Base-by-base conservation (phyloP, 2,797 vertebrate genomes). In the Falco naumanni region DNA sequence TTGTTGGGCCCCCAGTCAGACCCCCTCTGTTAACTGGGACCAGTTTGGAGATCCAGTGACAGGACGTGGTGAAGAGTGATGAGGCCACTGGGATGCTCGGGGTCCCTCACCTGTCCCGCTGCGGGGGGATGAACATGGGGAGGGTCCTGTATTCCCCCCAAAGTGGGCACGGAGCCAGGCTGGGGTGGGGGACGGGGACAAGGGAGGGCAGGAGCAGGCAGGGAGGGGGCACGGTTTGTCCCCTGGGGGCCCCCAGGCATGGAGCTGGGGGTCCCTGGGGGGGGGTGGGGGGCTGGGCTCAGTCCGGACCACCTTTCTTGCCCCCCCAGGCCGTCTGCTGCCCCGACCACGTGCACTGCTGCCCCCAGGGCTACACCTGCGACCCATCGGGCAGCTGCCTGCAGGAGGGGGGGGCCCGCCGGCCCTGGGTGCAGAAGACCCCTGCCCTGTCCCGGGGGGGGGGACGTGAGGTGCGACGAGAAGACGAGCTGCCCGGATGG, bases 271-370 rank as follows among this genome's bases (percentile, higher is more conserved):
- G 26, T 64, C 16, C 22, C 9, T 0, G 4, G 9, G 16, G 6
- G 1, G 3, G 5, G 2, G 37, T 34, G 34, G 34, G 9, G n/a
- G 53, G 11, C 50, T 3, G 53, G 10, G 21, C 57, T 87, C 34
- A 34, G 34, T 34, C 34, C 10, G 47, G 12, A 16, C 25, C 24
- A 18, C 14, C 28, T 11, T 13, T 13, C 4, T 10, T 11, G 13
- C 1, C 16, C 13, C 28, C 68, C 37, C 72, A 99, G 99, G 99
- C 99, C 1, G 97, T 98, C 82, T 99, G 99, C 89, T 99, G 99
- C 92, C 95, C 98, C 0, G 99, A 99, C 89, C 98, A 97, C 75
- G 82, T 98, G 61, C 99, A 99, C 96, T 99, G 99, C 97, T 99
- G 99, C 63, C 99, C 99, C 13, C 96, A 98, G 5, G 96, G 94